Conservation (phyloP, 2,797 vertebrate species). For the Rachycentron canadum region DNA sequence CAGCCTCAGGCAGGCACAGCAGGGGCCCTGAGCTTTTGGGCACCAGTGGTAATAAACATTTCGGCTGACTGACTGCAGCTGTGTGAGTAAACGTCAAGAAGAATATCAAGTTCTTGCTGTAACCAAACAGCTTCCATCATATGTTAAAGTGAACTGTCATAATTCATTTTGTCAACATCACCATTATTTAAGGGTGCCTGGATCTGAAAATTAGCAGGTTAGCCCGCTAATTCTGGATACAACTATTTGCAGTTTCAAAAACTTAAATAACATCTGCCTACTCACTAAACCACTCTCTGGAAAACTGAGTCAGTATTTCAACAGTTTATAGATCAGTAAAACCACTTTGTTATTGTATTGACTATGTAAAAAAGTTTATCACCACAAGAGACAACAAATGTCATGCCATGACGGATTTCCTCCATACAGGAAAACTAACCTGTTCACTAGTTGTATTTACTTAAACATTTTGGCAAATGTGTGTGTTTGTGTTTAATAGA, state of each 20-base stretch:
- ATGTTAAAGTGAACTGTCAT: not conserved
- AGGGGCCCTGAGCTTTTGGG: not conserved
- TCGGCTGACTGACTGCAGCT: not conserved
- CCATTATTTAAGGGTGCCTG: not conserved
- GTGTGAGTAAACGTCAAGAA: not conserved
- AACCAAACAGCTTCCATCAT: not conserved
- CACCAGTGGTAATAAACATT: not conserved
- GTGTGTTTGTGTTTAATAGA: not conserved
- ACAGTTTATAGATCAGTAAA: no score
- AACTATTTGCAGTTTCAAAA: not conserved
- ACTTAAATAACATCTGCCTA: no score
- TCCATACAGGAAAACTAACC: no score
- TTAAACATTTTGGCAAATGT: not conserved
- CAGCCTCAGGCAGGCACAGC: constrained; percentile 9
- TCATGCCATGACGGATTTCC: not conserved
- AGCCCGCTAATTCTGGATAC: not conserved
- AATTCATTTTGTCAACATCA: not conserved
- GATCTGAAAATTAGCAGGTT: not conserved
- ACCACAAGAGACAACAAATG: not conserved
- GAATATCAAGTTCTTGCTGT: not conserved
- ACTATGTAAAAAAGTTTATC: not conserved
- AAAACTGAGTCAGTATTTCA: no score
- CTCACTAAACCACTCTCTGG: no score
- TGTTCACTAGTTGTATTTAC: no score
- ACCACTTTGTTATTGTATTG: no score